These are phyloP conservation scores for Adineta ricciae DNA, from an alignment of 2,888 invertebrate genomes.

Conservation along the genomic window DNA sequence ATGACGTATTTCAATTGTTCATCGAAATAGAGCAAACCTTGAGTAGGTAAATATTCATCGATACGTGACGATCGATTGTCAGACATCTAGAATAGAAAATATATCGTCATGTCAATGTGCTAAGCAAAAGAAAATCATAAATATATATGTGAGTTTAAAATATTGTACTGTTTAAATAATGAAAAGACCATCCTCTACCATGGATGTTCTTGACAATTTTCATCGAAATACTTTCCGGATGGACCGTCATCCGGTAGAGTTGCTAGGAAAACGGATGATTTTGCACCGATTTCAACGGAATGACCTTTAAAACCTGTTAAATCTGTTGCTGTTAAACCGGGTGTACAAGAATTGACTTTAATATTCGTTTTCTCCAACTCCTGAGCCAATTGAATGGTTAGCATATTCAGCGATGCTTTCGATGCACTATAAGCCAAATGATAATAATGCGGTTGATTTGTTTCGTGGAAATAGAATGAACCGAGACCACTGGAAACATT, in stretches of 20 bases:
- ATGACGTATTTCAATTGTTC: constrained; percentile 26
- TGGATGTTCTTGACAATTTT: neutral
- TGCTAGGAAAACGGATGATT: neutral
- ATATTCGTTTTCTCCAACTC: neutral
- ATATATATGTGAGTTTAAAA: no score
- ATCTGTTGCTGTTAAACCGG: neutral
- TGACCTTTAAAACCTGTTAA: neutral
- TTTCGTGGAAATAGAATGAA: neutral
- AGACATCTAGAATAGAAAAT: neutral
- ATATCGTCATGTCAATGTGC: no score
- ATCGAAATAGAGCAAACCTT: constrained; percentile 31
- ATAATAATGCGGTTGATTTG: neutral
- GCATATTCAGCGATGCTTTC: neutral
- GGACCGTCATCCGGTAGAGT: neutral
- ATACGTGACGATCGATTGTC: constrained; percentile 8
- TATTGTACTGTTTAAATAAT: no score
- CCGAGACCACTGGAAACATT: constrained; percentile 4
- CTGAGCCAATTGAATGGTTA: neutral
- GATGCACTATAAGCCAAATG: constrained; percentile 13
- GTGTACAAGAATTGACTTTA: constrained; percentile 1
- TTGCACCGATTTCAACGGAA: neutral
- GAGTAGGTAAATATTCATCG: constrained; percentile 27
- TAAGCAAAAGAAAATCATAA: neutral
- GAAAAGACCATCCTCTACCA: neutral
- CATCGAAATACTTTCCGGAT: neutral